Percentiles rank a stretch among this genome's conserved stretches.
These are phyloP conservation scores for Malacoctenus gilli DNA, from an alignment of 2,797 vertebrate species.

Conservation along the genomic window DNA sequence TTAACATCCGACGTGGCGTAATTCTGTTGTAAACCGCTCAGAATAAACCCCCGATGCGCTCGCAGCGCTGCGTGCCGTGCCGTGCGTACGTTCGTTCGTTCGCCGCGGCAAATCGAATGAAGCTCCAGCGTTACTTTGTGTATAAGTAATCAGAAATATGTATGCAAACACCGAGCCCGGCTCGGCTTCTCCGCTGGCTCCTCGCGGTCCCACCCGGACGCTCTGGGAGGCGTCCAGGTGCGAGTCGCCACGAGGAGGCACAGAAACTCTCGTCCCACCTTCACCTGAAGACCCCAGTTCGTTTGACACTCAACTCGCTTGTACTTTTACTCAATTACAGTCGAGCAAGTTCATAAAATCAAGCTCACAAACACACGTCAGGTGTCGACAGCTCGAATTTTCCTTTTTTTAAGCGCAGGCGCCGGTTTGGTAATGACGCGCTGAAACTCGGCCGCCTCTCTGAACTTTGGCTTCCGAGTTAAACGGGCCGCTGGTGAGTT, in stretches of 20 bases:
- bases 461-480: slow-evolving; percentile 47
- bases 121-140: neutral
- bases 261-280: neutral
- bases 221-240: no score
- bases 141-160: slow-evolving; percentile 2
- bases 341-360: no score
- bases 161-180: neutral
- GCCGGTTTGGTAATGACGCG: slow-evolving; percentile 64
- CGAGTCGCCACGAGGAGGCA: no score
- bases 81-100: no score
- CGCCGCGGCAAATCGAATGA: slow-evolving; percentile 19
- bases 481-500: slow-evolving; percentile 56
- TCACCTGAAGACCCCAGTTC: no score
- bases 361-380: slow-evolving; percentile 2
- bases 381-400: neutral
- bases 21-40: slow-evolving; percentile 53
- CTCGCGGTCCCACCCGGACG: no score
- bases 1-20: slow-evolving; percentile 61
- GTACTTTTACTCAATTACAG: no score
- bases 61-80: slow-evolving; percentile 10
- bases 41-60: slow-evolving; percentile 30
- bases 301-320: no score
- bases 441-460: slow-evolving; percentile 35
- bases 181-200: no score
- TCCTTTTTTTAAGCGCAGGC: no score